Evolutionary conservation across 2,113 vertebrate species (phyloP), one percentile per base, ranked within the genome.

Genomic region (Diphyllodes magnificus): DNA sequence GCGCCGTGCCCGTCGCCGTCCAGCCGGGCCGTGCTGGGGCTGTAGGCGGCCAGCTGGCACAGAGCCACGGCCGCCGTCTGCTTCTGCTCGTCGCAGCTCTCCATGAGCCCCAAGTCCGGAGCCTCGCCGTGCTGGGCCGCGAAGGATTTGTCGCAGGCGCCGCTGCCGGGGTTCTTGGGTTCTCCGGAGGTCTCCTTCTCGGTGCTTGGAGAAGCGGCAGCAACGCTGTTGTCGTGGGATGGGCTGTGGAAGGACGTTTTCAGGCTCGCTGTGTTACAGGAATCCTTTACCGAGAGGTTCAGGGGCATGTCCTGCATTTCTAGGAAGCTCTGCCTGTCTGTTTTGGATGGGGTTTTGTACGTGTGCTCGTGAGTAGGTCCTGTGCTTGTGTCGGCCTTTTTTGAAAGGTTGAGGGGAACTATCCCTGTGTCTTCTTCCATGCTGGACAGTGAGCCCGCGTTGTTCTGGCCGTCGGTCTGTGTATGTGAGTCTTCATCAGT

Each of bases 61-160:
- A 99, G 98, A 4, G 99, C 99, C 51, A 99, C 98, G 0, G 99
- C 99, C 0, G 99, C 99, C 0, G 98, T 99, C 96, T 99, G 99
- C 94, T 99, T 99, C 96, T 99, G 98, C 76, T 98, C 99, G 2
- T 99, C 99, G 16, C 98, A 98, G 39, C 97, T 97, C 78, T 99
- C 99, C 39, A 98, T 97, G 3, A 97, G 96, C 21, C 81, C 92
- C 31, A 95, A 27, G 7, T 92, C 79, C 10, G 92, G 88, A 7
- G 75, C 86, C 82, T 96, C 95, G 1, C 53, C 42, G 1, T 5
- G 12, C 25, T 81, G 84, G 6, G 80, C 35, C 16, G 33, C 6
- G 0, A 7, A 25, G 20, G n/a, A 2, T 20, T 79, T 90, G 6
- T 90, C 71, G 0, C 85, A 22, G 35, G 50, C 16, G 0, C 35